A percentile compares a stretch with the other conserved stretches of the same genome.
These are phyloP conservation scores for Rafetus swinhoei DNA, from an alignment of 2,113 vertebrate species.

Conservation along the genomic window DNA sequence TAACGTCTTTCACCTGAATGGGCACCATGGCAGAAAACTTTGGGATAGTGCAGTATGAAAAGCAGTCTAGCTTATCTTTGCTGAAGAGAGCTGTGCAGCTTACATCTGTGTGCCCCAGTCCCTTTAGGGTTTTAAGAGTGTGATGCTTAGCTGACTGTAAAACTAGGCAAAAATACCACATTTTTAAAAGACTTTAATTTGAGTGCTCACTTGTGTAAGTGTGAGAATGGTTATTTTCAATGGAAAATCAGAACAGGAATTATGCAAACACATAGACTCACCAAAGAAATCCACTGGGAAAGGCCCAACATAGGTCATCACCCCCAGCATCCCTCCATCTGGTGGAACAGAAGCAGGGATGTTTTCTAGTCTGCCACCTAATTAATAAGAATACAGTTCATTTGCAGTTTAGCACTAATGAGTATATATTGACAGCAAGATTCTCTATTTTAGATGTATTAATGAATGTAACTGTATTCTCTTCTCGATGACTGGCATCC, in stretches of 20 bases:
- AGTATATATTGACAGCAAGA: conserved; percentile 74
- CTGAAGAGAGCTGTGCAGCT: background rate
- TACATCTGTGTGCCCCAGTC: conserved; percentile 21
- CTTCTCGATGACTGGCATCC: conserved; percentile 76
- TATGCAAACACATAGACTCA: conserved; percentile 29
- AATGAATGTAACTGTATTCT: conserved; percentile 76
- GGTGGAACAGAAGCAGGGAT: conserved; percentile 52
- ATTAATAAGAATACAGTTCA: conserved; percentile 78
- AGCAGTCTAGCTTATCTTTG: background rate
- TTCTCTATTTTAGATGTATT: conserved; percentile 77
- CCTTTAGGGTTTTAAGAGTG: conserved; percentile 36
- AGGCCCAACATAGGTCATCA: conserved; percentile 48
- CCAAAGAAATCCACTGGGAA: conserved; percentile 61
- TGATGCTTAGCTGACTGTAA: conserved; percentile 56
- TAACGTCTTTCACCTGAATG: background rate
- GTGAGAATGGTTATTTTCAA: conserved; percentile 57
- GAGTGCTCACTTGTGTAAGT: conserved; percentile 49
- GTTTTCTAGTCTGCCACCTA: conserved; percentile 71
- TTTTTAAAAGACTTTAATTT: conserved; percentile 61
- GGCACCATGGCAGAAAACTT: background rate
- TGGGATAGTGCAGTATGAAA: background rate
- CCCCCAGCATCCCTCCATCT: conserved; percentile 60
- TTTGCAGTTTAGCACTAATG: conserved; percentile 74
- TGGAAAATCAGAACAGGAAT: conserved; percentile 56
- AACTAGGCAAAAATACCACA: conserved; percentile 35